Conservation (phyloP, 2,888 invertebrate genomes). For the Leptinotarsa peninsularis region DNA sequence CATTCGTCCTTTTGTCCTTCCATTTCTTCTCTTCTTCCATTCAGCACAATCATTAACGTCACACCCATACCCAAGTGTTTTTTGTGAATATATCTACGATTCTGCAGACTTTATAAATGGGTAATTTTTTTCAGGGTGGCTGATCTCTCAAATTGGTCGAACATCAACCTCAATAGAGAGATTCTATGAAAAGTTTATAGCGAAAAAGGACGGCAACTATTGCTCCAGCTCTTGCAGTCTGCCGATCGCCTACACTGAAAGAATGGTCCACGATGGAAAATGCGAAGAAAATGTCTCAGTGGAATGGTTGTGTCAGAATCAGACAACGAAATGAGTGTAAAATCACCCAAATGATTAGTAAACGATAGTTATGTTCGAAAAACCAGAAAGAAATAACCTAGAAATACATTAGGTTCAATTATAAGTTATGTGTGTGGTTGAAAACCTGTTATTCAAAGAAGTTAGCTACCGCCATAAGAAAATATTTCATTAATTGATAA, state of each 20-base stretch:
- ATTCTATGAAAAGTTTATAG: conserved; percentile 66
- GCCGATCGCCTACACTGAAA: conserved; percentile 65
- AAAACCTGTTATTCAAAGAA: too few relatives aligned
- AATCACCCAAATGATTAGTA: not conserved
- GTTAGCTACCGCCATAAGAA: too few relatives aligned
- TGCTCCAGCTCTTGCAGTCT: conserved; percentile 68
- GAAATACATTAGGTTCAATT: too few relatives aligned
- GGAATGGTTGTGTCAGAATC: conserved; percentile 43
- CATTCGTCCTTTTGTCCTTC: too few relatives aligned
- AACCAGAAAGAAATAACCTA: too few relatives aligned
- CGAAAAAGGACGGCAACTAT: conserved; percentile 66
- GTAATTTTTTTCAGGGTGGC: conserved; percentile 24
- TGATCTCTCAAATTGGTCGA: conserved; percentile 49
- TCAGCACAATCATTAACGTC: too few relatives aligned
- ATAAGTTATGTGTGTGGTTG: too few relatives aligned
- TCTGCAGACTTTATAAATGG: not conserved
- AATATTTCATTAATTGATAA: too few relatives aligned
- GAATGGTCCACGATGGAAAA: conserved; percentile 44
- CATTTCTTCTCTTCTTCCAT: too few relatives aligned
- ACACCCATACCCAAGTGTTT: too few relatives aligned
- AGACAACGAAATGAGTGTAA: not conserved
- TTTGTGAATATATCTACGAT: not conserved
- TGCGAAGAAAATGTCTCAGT: conserved; percentile 45
- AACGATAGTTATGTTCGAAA: too few relatives aligned
- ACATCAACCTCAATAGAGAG: conserved; percentile 49